Base-by-base conservation (phyloP, 92 coral and sea anemone genomes). In the Nematostella vectensis region DNA sequence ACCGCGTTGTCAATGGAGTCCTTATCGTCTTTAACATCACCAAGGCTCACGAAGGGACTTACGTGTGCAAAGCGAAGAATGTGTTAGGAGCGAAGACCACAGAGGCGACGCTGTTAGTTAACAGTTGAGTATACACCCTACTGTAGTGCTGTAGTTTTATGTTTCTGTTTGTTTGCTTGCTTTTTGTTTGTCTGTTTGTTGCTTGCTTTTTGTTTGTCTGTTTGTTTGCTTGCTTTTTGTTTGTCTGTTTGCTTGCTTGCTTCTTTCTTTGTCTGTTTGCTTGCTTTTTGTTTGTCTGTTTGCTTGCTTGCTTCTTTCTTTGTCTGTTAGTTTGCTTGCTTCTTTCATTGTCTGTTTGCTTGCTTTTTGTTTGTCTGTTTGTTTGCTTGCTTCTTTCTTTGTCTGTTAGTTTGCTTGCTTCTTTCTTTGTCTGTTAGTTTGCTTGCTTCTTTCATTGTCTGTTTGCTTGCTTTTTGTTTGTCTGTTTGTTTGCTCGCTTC, bases 101-200 rank as follows among this genome's bases (percentile, higher is more conserved):
- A 9, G 70, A 71, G 58, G 78, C 78, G 15, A 71, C 53, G 18
- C 23, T 71, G 16, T 61, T 50, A 9, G 64, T 71, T 23, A 71
- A 55, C 48, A 67, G 78, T 71, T 27, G 43, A 51, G 27, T 3
- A 31, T 17, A 11, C 12, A 10, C 40, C 40, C 6, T 33, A n/a
- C n/a, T n/a, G n/a, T n/a, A n/a, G n/a, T n/a, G n/a, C n/a, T n/a
- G n/a, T n/a, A n/a, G n/a, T n/a, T n/a, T n/a, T n/a, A n/a, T n/a
- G n/a, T n/a, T n/a, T n/a, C n/a, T 33, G 40, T 33, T 33, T 33
- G 40, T 6, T 33, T 6, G 6, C 6, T 33, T 33, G 15, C 40
- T 33, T 33, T 33, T 33, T 6, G 6, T 33, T 15, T 33, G 6
- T 33, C n/a, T n/a, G n/a, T n/a, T 13, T 21, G 8, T 29, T 49